Evolutionary conservation across 1,140 invertebrate genomes (phyloP).

Genomic region (Papilio machaon): DNA sequence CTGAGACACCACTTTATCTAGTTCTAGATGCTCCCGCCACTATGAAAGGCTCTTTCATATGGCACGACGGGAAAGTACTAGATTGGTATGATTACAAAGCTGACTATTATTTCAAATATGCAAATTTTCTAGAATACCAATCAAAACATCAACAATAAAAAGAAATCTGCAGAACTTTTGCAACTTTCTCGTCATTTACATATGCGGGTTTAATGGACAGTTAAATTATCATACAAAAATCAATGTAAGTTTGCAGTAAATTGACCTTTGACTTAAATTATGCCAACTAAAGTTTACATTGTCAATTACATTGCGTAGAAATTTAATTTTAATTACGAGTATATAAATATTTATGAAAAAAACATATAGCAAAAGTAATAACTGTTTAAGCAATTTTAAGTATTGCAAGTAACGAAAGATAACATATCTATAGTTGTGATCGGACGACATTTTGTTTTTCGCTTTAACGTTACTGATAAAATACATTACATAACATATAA

Average conservation of each 20-base stretch:
- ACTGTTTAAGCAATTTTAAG: not conserved
- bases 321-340: no score
- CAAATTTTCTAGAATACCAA: not conserved
- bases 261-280: no score
- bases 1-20: slow-evolving; percentile 54
- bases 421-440: not conserved
- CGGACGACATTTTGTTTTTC: not conserved
- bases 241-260: no score
- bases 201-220: no score
- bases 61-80: slow-evolving; percentile 63
- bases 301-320: no score
- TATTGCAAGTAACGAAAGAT: not conserved
- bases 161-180: not conserved
- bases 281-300: no score
- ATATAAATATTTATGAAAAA: no score
- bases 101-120: slow-evolving; percentile 21
- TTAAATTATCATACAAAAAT: no score
- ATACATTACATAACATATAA: not conserved
- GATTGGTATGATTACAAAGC: slow-evolving; percentile 63
- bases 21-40: slow-evolving; percentile 52
- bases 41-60: slow-evolving; percentile 73
- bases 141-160: not conserved
- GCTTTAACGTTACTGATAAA: not conserved
- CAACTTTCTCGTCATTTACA: not conserved
- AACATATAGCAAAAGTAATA: not conserved